Evolutionary conservation across 2,888 invertebrate genomes (phyloP).

Genomic region (Acronicta psi): DNA sequence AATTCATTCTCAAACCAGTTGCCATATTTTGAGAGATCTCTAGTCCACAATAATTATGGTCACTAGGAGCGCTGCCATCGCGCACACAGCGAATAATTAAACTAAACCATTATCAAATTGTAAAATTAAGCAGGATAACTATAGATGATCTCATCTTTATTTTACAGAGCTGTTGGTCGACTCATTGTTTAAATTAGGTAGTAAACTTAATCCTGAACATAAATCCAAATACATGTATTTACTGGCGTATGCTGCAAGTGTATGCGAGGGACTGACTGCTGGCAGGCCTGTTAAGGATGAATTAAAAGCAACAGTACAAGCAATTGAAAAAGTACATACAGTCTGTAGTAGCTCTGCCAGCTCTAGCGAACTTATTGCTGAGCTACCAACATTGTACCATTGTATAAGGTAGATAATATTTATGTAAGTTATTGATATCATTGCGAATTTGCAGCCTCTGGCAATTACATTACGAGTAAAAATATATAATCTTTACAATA

Average conservation of each 20-base stretch:
- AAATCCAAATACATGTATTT: constrained; percentile 98
- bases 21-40: no score
- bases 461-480: no score
- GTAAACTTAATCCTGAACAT: constrained; percentile 98
- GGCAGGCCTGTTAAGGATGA: constrained; percentile 96
- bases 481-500: no score
- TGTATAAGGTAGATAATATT: constrained; percentile 91
- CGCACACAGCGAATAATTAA: no score
- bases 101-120: no score
- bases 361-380: constrained; percentile 97
- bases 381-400: constrained; percentile 96
- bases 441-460: no score
- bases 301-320: constrained; percentile 96
- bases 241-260: constrained; percentile 97
- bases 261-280: constrained; percentile 92
- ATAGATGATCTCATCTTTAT: neutral
- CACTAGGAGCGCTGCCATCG: no score
- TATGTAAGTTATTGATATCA: no score
- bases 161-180: constrained; percentile 95
- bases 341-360: constrained; percentile 97
- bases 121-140: neutral
- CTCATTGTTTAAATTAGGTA: constrained; percentile 97
- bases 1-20: no score
- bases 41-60: no score
- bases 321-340: constrained; percentile 96